phyloP scores from a whole-genome alignment of 2,113 vertebrate species.

The Triplophysa dalaica region DNA sequence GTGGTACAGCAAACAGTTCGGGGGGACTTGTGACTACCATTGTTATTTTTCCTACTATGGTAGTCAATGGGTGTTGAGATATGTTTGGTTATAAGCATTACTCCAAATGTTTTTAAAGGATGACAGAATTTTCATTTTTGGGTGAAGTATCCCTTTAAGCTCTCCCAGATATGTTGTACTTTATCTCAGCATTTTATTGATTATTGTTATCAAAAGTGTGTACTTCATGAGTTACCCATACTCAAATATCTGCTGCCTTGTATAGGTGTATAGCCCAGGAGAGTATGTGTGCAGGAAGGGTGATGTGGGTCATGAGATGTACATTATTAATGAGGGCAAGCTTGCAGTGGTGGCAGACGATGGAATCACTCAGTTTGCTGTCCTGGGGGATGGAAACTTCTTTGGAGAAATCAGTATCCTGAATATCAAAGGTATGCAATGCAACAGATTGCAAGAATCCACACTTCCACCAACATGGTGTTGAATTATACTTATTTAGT shows the following conservation, averaged over 20 bases:
- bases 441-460: not conserved
- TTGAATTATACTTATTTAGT: not conserved
- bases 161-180: not conserved
- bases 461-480: not conserved
- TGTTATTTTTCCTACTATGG: too few relatives aligned
- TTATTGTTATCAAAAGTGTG: not conserved
- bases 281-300: conserved; percentile 92
- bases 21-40: too few relatives aligned
- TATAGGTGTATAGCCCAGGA: conserved; percentile 84
- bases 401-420: conserved; percentile 97
- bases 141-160: not conserved
- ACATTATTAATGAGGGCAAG: conserved; percentile 88
- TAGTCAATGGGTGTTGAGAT: too few relatives aligned
- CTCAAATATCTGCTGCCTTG: not conserved
- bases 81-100: too few relatives aligned
- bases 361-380: conserved; percentile 80
- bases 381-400: conserved; percentile 85
- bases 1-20: too few relatives aligned
- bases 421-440: conserved; percentile 83
- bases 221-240: not conserved
- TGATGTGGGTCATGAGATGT: conserved; percentile 91
- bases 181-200: not conserved
- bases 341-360: conserved; percentile 90
- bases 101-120: too few relatives aligned
- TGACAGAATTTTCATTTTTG: too few relatives aligned